Percentiles rank a stretch among this genome's conserved stretches.
These are phyloP conservation scores for Eupelmus urozonus DNA, from an alignment of 2,888 invertebrate genomes.

Conservation along the genomic window DNA sequence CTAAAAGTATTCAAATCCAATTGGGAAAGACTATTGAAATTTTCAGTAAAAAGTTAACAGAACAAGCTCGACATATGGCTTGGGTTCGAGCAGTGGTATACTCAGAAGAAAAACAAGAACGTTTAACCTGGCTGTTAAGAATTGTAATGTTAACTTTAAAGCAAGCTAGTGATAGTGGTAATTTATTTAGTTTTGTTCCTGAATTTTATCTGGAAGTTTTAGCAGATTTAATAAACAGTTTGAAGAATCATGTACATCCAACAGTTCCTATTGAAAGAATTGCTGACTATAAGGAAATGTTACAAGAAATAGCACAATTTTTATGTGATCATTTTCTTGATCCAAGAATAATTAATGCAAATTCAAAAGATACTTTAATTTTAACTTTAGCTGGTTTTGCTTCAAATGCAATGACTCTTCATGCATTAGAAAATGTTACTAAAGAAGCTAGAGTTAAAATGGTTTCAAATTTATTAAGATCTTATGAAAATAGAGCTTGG, in stretches of 20 bases:
- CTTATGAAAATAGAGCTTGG: conserved; percentile 90
- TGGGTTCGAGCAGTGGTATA: conserved; percentile 85
- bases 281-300: conserved; percentile 81
- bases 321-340: conserved; percentile 88
- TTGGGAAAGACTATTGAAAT: conserved; percentile 80
- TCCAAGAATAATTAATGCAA: conserved; percentile 85
- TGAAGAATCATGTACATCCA: conserved; percentile 83
- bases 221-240: conserved; percentile 82
- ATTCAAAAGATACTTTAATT: conserved; percentile 86
- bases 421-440: conserved; percentile 85
- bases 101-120: conserved; percentile 82
- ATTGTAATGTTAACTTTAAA: conserved; percentile 81
- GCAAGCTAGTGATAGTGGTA: conserved; percentile 80
- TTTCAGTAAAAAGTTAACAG: conserved; percentile 81
- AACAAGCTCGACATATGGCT: conserved; percentile 83
- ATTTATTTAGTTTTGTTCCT: conserved; percentile 85
- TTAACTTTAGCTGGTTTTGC: conserved; percentile 88
- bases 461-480: conserved; percentile 84
- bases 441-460: conserved; percentile 81
- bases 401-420: conserved; percentile 85
- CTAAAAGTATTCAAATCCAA: conserved; percentile 79
- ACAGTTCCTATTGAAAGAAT: conserved; percentile 80
- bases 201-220: conserved; percentile 86
- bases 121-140: conserved; percentile 81
- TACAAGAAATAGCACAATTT: conserved; percentile 84